A percentile compares a stretch with the other conserved stretches of the same genome.
These are phyloP conservation scores for Catagonus wagneri DNA, from an alignment of 2,113 vertebrate genomes.

Conservation along the genomic window DNA sequence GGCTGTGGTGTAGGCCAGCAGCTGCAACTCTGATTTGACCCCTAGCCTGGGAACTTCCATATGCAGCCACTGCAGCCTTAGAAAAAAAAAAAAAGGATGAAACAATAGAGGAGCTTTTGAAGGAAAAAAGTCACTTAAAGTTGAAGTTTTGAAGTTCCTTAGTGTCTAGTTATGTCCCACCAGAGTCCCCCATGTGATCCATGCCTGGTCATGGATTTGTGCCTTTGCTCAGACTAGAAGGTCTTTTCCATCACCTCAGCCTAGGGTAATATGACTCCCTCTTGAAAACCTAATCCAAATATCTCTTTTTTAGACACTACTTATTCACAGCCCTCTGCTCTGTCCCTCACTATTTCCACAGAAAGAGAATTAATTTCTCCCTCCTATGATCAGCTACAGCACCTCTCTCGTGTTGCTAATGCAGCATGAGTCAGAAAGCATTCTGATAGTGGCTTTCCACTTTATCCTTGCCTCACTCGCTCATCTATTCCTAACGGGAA, in stretches of 20 bases:
- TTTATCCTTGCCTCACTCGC: neutral
- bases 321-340: neutral
- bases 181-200: neutral
- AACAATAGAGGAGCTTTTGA: neutral
- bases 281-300: slow-evolving; percentile 8
- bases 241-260: neutral
- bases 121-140: neutral
- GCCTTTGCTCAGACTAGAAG: neutral
- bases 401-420: neutral
- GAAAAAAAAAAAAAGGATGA: neutral
- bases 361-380: slow-evolving; percentile 25
- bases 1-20: too few species aligned
- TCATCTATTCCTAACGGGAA: neutral
- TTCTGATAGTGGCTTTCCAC: neutral
- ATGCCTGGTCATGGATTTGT: neutral
- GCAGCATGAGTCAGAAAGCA: neutral
- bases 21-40: too few species aligned
- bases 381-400: neutral
- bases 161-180: too few species aligned
- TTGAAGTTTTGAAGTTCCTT: neutral
- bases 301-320: neutral
- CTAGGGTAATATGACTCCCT: neutral
- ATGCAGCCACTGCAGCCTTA: too few species aligned
- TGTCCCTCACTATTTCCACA: neutral
- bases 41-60: too few species aligned